These are phyloP conservation scores for Hippoglossus hippoglossus DNA, from an alignment of 2,797 vertebrate genomes.

Conservation along the genomic window DNA sequence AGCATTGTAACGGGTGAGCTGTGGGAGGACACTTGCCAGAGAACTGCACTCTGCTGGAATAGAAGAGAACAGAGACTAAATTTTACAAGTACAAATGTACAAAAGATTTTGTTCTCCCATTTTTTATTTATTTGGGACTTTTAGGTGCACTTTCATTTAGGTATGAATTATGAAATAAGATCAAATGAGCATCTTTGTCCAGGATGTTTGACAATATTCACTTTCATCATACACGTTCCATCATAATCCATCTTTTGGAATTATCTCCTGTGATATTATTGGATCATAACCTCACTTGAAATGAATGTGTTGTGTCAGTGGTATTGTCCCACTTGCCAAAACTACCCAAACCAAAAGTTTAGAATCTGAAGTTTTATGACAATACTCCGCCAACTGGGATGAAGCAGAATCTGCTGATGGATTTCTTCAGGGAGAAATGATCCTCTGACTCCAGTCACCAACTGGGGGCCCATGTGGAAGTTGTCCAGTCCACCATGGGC, in stretches of 20 bases:
- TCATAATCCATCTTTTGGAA: too few species aligned
- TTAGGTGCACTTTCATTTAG: too few species aligned
- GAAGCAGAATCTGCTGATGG: background rate
- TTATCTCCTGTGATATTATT: background rate
- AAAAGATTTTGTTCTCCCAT: too few species aligned
- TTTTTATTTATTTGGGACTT: too few species aligned
- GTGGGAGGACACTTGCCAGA: background rate
- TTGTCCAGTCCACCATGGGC: slow-evolving; percentile 8
- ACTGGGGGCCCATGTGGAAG: slow-evolving; percentile 7
- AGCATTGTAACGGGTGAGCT: slow-evolving; percentile 8
- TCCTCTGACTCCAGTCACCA: background rate
- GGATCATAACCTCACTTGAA: background rate
- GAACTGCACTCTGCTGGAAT: background rate
- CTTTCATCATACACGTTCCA: too few species aligned
- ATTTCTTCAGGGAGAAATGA: background rate
- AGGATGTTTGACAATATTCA: too few species aligned
- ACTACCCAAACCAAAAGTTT: too few species aligned
- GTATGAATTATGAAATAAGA: background rate
- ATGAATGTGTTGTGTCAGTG: too few species aligned
- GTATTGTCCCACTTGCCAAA: too few species aligned
- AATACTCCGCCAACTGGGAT: background rate
- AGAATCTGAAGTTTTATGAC: background rate
- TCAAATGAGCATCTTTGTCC: too few species aligned
- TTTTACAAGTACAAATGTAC: background rate
- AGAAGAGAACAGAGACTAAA: background rate